Evolutionary conservation across 2,113 vertebrate genomes (phyloP), one percentile per base, ranked within the genome.

Genomic region (Okapia johnstoni): DNA sequence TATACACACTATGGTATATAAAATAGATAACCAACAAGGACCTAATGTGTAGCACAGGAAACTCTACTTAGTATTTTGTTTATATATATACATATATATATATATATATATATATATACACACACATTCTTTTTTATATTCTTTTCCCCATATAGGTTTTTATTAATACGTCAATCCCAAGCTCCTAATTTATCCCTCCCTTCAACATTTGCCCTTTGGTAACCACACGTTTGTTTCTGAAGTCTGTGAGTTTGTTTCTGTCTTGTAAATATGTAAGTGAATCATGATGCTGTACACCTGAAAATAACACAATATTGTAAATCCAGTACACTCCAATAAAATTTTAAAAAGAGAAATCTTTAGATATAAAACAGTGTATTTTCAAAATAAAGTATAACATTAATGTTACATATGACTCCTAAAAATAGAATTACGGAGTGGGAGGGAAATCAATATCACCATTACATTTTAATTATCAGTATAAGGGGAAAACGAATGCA

Each of bases 361-460:
- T 77, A 96, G 14, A 94, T 95, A 97, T 87, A 96, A 96, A 96
- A 92, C 23, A 11, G 70, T 80, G 33, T 40, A 91, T 93, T 95
- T 97, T 94, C 66, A 93, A 96, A 95, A 77, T 92, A 70, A 88
- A 96, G 6, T 28, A 77, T 95, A 86, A 80, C 28, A 89, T 93
- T 76, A 93, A 85, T 36, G 21, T 7, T 80, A 92, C 16, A 70
- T 54, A 70, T 30, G 23, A 70, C 17, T 85, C 36, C 58, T 46
- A 63, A 95, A 97, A 95, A 85, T 43, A 90, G 36, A 96, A 90
- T 80, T 84, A 92, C n/a, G 92, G 10, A 88, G 63, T 92, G 3
- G 12, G 94, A 97, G 58, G 40, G 16, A 96, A 92, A 85, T 92
- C 58, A 52, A n/a, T 90, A 96, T 96, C 57, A 66, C 33, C 6